phyloP scores from a whole-genome alignment of 2,797 vertebrate genomes.

The Phoxinus dragarum region DNA sequence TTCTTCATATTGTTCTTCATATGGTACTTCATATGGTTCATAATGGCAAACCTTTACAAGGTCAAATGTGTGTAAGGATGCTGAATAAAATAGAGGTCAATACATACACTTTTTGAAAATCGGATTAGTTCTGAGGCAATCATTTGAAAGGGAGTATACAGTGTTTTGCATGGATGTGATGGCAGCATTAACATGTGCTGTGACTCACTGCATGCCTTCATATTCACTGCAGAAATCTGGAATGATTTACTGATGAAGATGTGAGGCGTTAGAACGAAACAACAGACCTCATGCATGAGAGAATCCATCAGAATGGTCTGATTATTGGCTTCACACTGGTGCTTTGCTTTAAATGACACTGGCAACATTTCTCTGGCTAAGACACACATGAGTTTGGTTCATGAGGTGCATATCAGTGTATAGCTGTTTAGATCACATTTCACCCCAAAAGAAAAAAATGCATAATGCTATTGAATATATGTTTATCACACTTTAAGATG shows the following conservation, averaged over 20 bases:
- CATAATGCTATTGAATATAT: neutral
- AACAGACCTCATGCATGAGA: neutral
- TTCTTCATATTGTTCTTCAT: no score
- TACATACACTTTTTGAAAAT: neutral
- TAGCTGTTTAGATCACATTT: neutral
- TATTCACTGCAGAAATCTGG: conserved; percentile 35
- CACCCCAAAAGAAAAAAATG: neutral
- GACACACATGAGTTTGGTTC: neutral
- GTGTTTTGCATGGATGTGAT: conserved; percentile 2
- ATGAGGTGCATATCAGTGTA: neutral
- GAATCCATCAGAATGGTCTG: neutral
- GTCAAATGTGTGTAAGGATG: conserved; percentile 17
- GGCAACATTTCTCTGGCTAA: neutral
- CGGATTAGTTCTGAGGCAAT: neutral
- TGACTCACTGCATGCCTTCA: conserved; percentile 53
- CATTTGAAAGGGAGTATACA: neutral
- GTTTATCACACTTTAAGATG: neutral
- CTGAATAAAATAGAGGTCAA: neutral
- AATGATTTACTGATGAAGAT: conserved; percentile 39
- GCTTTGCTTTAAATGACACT: neutral
- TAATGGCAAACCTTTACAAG: neutral
- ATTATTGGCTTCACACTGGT: conserved; percentile 3
- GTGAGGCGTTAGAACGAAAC: neutral
- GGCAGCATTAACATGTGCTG: neutral
- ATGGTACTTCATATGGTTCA: neutral